Conservation (phyloP, 2,888 invertebrate species). For the Trachelus tabidus region DNA sequence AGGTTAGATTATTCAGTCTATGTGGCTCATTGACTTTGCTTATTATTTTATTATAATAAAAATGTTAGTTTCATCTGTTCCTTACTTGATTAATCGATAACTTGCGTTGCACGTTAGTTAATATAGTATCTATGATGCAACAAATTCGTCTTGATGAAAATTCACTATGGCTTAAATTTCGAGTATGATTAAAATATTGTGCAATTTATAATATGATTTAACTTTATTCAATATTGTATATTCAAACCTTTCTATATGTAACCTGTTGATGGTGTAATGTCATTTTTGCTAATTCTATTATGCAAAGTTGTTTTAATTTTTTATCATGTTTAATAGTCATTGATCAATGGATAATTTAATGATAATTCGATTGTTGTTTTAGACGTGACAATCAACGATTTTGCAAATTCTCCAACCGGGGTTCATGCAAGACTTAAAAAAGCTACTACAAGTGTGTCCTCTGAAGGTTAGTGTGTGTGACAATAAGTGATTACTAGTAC, state of each 20-base stretch:
- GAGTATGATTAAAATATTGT: not conserved
- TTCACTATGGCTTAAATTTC: not conserved
- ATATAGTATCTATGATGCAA: not conserved
- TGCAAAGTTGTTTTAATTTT: constrained; percentile 16
- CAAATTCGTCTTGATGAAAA: not conserved
- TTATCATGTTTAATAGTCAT: not conserved
- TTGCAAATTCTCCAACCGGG: constrained; percentile 70
- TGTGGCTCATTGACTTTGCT: not conserved
- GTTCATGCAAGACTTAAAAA: constrained; percentile 59
- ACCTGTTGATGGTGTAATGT: not conserved
- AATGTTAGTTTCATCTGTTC: not conserved
- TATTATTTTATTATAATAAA: not conserved
- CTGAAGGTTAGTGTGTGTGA: constrained; percentile 35
- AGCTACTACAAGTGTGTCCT: constrained; percentile 37
- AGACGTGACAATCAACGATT: constrained; percentile 77
- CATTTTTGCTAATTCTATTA: constrained; percentile 33
- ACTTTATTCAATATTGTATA: not conserved
- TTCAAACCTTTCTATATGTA: not conserved
- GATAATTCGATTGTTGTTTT: constrained; percentile 43
- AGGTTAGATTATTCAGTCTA: constrained; percentile 51
- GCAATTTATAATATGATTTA: not conserved
- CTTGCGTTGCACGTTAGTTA: not conserved
- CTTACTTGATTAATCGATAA: not conserved
- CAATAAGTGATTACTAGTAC: not conserved
- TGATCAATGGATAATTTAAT: not conserved